These are phyloP conservation scores for Coelopa pilipes DNA, from an alignment of 2,888 invertebrate genomes.

Conservation along the genomic window DNA sequence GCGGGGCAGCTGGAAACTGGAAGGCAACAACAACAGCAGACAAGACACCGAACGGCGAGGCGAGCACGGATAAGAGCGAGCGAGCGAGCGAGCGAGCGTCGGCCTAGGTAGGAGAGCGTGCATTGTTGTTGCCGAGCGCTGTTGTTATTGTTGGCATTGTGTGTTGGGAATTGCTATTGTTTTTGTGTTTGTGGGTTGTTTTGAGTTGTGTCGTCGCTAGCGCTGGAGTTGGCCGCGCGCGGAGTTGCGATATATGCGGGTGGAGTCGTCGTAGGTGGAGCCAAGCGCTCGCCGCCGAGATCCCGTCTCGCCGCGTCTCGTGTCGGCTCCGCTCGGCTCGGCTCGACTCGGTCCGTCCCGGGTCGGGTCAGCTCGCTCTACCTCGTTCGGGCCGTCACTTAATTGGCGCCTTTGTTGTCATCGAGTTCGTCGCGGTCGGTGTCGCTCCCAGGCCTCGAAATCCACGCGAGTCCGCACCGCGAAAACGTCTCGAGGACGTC, in stretches of 20 bases:
- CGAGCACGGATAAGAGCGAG: neutral
- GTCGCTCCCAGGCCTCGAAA: constrained; percentile 3
- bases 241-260: constrained; percentile 60
- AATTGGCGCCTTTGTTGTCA: constrained; percentile 34
- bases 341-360: constrained; percentile 3
- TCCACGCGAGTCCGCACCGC: neutral
- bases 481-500: neutral
- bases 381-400: constrained; percentile 25
- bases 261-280: constrained; percentile 48
- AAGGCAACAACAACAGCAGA: constrained; percentile 22
- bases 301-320: too few species aligned
- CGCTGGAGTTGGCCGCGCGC: constrained; percentile 38
- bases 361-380: neutral
- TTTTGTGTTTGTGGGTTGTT: neutral
- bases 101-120: neutral
- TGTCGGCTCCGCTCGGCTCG: neutral
- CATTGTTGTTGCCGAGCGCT: constrained; percentile 23
- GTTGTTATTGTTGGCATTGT: constrained; percentile 1
- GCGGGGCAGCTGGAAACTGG: constrained; percentile 27
- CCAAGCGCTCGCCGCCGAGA: constrained; percentile 25
- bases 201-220: constrained; percentile 19
- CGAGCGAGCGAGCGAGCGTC: neutral
- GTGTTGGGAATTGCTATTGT: neutral
- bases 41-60: neutral
- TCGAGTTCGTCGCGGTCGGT: constrained; percentile 16